Conservation (phyloP, 1,140 invertebrate species). For the Papilio machaon region DNA sequence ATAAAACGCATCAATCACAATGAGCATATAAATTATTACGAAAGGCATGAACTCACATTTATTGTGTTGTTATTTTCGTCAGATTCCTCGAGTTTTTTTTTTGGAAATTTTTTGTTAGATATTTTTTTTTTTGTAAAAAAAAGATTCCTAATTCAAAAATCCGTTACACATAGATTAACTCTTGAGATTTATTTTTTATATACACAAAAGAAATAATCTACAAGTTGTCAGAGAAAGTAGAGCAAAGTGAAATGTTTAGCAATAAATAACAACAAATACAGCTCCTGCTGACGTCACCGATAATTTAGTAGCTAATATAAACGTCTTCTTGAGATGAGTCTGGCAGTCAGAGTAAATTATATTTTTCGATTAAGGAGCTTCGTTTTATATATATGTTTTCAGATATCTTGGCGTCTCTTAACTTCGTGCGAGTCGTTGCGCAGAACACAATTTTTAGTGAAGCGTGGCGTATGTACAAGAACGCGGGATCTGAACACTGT, state of each 20-base stretch:
- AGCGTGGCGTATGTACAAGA: too few relatives aligned
- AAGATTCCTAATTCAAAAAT: too few relatives aligned
- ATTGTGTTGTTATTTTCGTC: conserved; percentile 2
- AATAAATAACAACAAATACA: conserved; percentile 24
- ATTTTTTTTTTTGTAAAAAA: neutral
- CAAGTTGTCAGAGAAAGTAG: conserved; percentile 5
- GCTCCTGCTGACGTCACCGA: conserved; percentile 11
- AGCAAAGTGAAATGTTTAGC: neutral
- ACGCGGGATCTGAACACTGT: too few relatives aligned
- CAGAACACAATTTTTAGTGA: too few relatives aligned
- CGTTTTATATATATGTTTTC: neutral
- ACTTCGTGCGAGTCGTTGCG: too few relatives aligned
- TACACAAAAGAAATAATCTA: conserved; percentile 4
- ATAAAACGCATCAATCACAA: conserved; percentile 8
- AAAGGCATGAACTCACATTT: neutral
- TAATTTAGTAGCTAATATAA: conserved; percentile 21
- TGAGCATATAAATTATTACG: neutral
- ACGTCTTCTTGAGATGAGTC: neutral
- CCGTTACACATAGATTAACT: neutral
- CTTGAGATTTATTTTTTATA: neutral
- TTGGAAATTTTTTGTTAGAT: neutral
- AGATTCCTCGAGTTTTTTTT: neutral
- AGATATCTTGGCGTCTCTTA: too few relatives aligned
- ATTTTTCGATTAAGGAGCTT: conserved; percentile 1
- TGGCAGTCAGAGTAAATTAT: neutral